Evolutionary conservation across 2,797 vertebrate genomes (phyloP).

Genomic region (Gymnocypris eckloni): DNA sequence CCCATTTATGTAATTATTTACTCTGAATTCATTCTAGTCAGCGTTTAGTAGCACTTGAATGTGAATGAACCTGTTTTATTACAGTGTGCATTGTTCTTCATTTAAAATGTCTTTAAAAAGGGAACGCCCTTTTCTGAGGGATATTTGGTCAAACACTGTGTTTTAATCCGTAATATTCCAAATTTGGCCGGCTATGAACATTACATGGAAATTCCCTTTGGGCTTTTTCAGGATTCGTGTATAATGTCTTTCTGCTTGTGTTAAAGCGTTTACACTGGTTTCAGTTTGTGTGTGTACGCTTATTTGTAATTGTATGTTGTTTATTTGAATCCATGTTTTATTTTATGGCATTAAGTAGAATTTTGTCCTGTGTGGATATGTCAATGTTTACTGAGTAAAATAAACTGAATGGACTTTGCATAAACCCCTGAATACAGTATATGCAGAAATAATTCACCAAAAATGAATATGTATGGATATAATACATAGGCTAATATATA

Average conservation of each 20-base stretch:
- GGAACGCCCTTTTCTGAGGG: conserved; percentile 47
- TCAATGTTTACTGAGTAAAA: conserved; percentile 75
- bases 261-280: conserved; percentile 14
- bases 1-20: not conserved
- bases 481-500: no score
- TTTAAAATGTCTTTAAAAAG: conserved; percentile 53
- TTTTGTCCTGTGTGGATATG: conserved; percentile 73
- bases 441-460: not conserved
- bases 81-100: conserved; percentile 23
- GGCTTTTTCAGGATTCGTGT: conserved; percentile 15
- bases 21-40: not conserved
- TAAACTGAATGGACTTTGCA: conserved; percentile 60
- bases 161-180: conserved; percentile 7
- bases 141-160: conserved; percentile 21
- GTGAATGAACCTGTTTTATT: conserved; percentile 51
- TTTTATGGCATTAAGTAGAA: conserved; percentile 31
- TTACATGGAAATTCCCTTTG: not conserved
- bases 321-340: conserved; percentile 30
- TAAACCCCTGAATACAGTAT: not conserved
- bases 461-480: not conserved
- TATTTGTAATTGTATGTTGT: conserved; percentile 37
- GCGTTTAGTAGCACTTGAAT: conserved; percentile 52
- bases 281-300: conserved; percentile 16
- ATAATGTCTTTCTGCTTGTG: not conserved
- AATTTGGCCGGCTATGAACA: not conserved